These are phyloP conservation scores for Pammene fasciana DNA, from an alignment of 2,888 invertebrate genomes.

Conservation along the genomic window DNA sequence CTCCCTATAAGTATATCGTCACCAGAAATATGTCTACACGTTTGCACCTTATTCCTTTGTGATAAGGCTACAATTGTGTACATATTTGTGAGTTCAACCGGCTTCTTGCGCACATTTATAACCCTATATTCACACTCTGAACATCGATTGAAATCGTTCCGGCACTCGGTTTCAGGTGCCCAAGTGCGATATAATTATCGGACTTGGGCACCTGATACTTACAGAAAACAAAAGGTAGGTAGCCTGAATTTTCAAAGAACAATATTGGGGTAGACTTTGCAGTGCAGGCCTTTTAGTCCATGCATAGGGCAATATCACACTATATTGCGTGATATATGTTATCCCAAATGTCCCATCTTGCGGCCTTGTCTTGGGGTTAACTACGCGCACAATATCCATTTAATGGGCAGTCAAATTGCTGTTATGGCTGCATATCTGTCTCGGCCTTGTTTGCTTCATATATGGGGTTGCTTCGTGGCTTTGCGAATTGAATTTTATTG, in stretches of 20 bases:
- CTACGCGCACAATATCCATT: constrained; percentile 12
- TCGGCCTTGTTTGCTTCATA: constrained; percentile 1
- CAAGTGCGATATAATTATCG: too few relatives aligned
- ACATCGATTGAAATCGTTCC: constrained; percentile 80
- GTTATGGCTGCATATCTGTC: constrained; percentile 11
- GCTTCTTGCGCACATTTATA: constrained; percentile 69
- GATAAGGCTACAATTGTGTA: not conserved
- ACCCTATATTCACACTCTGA: constrained; percentile 70
- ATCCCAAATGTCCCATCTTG: constrained; percentile 4
- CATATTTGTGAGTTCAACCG: not conserved
- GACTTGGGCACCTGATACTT: too few relatives aligned
- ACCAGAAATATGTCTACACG: constrained; percentile 30
- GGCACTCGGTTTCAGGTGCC: too few relatives aligned
- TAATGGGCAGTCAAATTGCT: constrained; percentile 15
- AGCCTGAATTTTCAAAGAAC: too few relatives aligned
- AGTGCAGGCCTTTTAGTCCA: too few relatives aligned
- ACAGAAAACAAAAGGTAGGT: too few relatives aligned
- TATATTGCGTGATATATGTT: not conserved
- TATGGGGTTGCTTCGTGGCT: not conserved
- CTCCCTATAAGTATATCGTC: constrained; percentile 57
- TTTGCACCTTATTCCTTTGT: constrained; percentile 1
- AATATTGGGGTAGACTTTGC: too few relatives aligned
- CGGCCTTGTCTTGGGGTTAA: constrained; percentile 6
- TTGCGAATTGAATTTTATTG: too few relatives aligned
- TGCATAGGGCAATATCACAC: not conserved